Evolutionary conservation across 1,140 invertebrate genomes (phyloP), one percentile per base, ranked within the genome.

Genomic region (Pogonomyrmex californicus): DNA sequence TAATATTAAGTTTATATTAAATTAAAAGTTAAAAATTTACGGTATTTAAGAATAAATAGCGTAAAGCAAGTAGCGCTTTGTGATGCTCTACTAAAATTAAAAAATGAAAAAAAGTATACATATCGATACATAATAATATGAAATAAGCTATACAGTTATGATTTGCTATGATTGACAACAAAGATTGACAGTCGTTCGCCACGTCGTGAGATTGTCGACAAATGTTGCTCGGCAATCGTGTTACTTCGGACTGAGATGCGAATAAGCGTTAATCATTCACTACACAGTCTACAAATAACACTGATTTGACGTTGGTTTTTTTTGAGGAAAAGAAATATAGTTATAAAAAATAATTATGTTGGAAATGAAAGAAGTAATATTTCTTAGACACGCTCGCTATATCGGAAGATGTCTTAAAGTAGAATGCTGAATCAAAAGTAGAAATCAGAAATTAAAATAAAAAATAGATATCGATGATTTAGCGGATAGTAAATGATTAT

Each of bases 401-500:
- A 33, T 17, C n/a, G 30, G 17, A 17, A 23, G 23, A 41, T 41
- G 3, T 17, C 2, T 38, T 38, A 23, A 66, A 33, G n/a, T n/a
- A n/a, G 12, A 10, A 23, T 47, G 4, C 14, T 47, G 41, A n/a
- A 1, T 2, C 47, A 12, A 12, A 47, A 68, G 23, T 10, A 81
- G 23, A 23, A 23, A 23, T 2, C 14, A 4, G 2, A 4, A 51
- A 36, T 30, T 1, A 36, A 49, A 2, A 36, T 51, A 23, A 54
- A n/a, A 76, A 51, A 51, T 17, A 63, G 1, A 49, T 10, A 41
- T 38, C 63, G 62, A 41, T 65, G 77, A 23, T 66, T 79, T 41
- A 65, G 17, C 10, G 47, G 66, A 65, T 51, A 51, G 33, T 33
- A 30, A 38, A 12, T 30, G 76, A 63, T 78, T 38, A 65, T 49